phyloP scores from a whole-genome alignment of 2,113 vertebrate species.

The Acanthochromis polyacanthus region DNA sequence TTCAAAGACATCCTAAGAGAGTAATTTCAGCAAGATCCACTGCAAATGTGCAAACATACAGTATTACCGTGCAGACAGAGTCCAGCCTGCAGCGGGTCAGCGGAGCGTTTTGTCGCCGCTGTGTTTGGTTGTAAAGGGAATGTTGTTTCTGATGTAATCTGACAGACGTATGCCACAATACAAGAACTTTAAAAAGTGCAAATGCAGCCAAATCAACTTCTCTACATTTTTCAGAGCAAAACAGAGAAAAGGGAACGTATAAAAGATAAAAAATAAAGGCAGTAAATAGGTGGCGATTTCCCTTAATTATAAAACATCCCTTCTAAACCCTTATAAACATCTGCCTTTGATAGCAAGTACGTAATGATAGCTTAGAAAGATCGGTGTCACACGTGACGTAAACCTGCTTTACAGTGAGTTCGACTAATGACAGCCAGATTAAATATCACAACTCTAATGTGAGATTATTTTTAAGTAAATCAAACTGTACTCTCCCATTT shows the following conservation, averaged over 20 bases:
- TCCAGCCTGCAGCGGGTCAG: slow-evolving; percentile 9
- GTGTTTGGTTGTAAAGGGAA: slow-evolving; percentile 63
- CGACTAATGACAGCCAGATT: not conserved
- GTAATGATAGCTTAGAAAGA: not conserved
- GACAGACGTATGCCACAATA: slow-evolving; percentile 41
- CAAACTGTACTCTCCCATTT: not conserved
- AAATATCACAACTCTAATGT: too few relatives aligned
- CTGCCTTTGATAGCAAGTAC: not conserved
- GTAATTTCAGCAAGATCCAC: slow-evolving; percentile 38
- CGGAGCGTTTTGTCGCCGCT: not conserved
- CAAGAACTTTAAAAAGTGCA: slow-evolving; percentile 68
- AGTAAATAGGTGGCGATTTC: slow-evolving; percentile 32
- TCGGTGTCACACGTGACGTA: not conserved
- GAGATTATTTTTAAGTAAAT: not conserved
- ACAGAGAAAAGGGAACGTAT: not conserved
- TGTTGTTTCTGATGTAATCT: slow-evolving; percentile 42
- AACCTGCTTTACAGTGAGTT: not conserved
- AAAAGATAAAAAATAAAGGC: slow-evolving; percentile 27
- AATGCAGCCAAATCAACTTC: slow-evolving; percentile 55
- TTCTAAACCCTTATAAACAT: not conserved
- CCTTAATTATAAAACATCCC: not conserved
- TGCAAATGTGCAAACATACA: slow-evolving; percentile 68
- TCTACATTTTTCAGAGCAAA: slow-evolving; percentile 10
- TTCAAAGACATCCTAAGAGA: slow-evolving; percentile 47
- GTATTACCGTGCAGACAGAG: slow-evolving; percentile 16